Evolutionary conservation across 1,140 invertebrate genomes (phyloP).

Genomic region (Antheraea pernyi): DNA sequence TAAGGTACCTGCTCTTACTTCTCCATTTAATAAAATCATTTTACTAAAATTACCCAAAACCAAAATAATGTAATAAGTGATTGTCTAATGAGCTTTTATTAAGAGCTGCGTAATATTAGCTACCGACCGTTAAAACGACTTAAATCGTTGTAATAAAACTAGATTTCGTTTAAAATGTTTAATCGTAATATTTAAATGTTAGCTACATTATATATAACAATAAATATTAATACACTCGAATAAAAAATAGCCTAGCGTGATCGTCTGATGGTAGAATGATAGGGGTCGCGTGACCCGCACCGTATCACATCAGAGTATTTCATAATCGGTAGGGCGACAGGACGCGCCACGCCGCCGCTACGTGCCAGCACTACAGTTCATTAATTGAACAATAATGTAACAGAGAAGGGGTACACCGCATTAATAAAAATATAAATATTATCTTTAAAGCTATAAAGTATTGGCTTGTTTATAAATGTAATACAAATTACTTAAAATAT

Average conservation of each 20-base stretch:
- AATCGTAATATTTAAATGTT: background rate
- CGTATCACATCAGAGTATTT: slow-evolving; percentile 30
- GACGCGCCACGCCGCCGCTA: too few species aligned
- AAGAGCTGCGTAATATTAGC: too few species aligned
- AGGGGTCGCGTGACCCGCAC: slow-evolving; percentile 72
- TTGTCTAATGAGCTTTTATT: too few species aligned
- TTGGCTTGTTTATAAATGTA: too few species aligned
- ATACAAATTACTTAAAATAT: too few species aligned
- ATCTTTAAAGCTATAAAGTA: too few species aligned
- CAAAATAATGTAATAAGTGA: too few species aligned
- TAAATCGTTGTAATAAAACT: background rate
- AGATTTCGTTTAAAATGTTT: background rate
- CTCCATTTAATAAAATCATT: too few species aligned
- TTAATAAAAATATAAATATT: background rate
- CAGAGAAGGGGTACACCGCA: background rate
- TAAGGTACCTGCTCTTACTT: too few species aligned
- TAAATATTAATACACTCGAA: slow-evolving; percentile 24
- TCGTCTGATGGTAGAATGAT: slow-evolving; percentile 34
- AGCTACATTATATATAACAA: slow-evolving; percentile 5
- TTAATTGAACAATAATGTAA: slow-evolving; percentile 8
- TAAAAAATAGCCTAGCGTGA: slow-evolving; percentile 43
- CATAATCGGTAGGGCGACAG: slow-evolving; percentile 21
- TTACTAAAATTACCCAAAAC: too few species aligned
- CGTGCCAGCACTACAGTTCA: slow-evolving; percentile 1
- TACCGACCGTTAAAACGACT: background rate